Evolutionary conservation across 2,888 invertebrate species (phyloP).

Genomic region (Eristalinus aeneus): DNA sequence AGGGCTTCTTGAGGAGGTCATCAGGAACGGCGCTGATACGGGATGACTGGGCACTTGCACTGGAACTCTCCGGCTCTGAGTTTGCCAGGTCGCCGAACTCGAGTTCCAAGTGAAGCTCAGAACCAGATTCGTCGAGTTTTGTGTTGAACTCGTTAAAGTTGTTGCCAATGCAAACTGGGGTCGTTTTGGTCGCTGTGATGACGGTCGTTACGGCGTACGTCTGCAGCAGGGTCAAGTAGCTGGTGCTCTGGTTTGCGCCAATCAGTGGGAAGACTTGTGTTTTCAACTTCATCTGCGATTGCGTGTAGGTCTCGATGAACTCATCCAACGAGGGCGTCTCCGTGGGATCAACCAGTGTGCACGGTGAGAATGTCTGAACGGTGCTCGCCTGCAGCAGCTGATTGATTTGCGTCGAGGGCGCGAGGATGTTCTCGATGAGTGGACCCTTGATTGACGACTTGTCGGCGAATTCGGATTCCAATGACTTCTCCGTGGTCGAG

Average conservation of each 20-base stretch:
- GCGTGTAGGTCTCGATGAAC: conserved; percentile 94
- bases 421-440: conserved; percentile 92
- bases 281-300: conserved; percentile 92
- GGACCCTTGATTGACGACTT: conserved; percentile 87
- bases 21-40: not conserved
- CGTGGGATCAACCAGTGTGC: conserved; percentile 88
- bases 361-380: conserved; percentile 90
- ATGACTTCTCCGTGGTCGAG: conserved; percentile 90
- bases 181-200: conserved; percentile 94
- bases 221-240: conserved; percentile 91
- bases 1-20: conserved; percentile 16
- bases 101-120: conserved; percentile 91
- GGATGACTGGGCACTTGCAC: conserved; percentile 76
- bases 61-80: conserved; percentile 80
- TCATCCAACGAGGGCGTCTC: conserved; percentile 94
- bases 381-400: conserved; percentile 87
- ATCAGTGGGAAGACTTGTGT: conserved; percentile 94
- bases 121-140: conserved; percentile 93
- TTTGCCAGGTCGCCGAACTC: conserved; percentile 91
- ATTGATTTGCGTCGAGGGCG: conserved; percentile 88
- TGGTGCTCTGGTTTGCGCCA: conserved; percentile 87
- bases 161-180: conserved; percentile 93
- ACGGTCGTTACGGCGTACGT: conserved; percentile 93
- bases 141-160: conserved; percentile 93
- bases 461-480: conserved; percentile 83